Percentiles rank a stretch among this genome's conserved stretches.
Evolutionary conservation across 2,888 invertebrate genomes (phyloP).

Genomic region (Sussaba pulchella): DNA sequence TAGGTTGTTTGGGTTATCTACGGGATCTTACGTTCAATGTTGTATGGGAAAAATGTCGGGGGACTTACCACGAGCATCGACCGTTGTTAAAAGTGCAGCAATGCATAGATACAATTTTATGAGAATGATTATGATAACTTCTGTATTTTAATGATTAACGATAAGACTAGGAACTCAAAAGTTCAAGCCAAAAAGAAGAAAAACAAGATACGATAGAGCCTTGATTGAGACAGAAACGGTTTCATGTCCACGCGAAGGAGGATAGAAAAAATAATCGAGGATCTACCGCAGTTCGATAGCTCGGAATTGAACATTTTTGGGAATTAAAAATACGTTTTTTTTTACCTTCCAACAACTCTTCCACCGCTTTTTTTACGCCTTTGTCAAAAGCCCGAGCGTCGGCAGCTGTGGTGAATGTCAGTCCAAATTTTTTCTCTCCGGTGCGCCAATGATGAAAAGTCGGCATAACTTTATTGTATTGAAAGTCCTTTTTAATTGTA

Average conservation of each 20-base stretch:
- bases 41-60: conserved; percentile 39
- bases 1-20: too few relatives aligned
- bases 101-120: conserved; percentile 34
- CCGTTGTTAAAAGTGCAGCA: conserved; percentile 54
- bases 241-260: too few relatives aligned
- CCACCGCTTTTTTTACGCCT: conserved; percentile 94
- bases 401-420: conserved; percentile 98
- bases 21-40: neutral
- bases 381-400: conserved; percentile 97
- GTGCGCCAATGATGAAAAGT: conserved; percentile 99
- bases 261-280: too few relatives aligned
- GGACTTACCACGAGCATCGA: conserved; percentile 52
- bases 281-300: neutral
- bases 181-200: neutral
- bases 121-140: conserved; percentile 36
- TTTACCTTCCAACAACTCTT: conserved; percentile 96
- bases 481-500: conserved; percentile 97
- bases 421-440: conserved; percentile 96
- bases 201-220: neutral
- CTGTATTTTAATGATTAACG: neutral
- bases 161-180: neutral
- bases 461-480: conserved; percentile 99
- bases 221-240: neutral
- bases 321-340: conserved; percentile 35
- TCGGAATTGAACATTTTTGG: neutral